phyloP scores from a whole-genome alignment of 2,113 vertebrate species.

The Mus musculus region DNA sequence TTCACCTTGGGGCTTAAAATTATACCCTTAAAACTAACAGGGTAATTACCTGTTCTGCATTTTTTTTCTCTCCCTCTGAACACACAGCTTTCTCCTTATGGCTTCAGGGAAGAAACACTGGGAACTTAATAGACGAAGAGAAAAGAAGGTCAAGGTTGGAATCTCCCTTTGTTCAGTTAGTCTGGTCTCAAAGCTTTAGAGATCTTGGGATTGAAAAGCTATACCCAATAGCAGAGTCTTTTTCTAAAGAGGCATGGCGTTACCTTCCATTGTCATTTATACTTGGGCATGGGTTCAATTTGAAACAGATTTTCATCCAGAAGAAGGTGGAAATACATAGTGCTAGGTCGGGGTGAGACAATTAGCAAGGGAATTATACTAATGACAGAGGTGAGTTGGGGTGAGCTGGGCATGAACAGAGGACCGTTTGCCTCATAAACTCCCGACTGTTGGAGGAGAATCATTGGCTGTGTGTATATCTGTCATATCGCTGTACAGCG shows the following conservation, averaged over 20 bases:
- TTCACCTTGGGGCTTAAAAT: constrained; percentile 63
- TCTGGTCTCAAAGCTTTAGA: not conserved
- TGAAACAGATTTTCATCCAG: not conserved
- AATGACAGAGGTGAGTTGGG: not conserved
- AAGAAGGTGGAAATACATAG: not conserved
- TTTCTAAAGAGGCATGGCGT: not conserved
- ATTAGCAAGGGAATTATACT: not conserved
- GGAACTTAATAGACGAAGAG: not conserved
- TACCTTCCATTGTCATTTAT: not conserved
- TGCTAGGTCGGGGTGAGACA: not conserved
- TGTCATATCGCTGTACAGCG: not conserved
- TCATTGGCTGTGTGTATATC: not conserved
- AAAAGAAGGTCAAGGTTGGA: not conserved
- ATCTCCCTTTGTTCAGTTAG: not conserved
- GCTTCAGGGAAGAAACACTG: constrained; percentile 58
- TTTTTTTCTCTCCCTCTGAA: constrained; percentile 58
- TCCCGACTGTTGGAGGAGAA: constrained; percentile 5
- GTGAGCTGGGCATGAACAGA: not conserved
- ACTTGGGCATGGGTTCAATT: not conserved
- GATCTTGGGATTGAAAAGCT: not conserved
- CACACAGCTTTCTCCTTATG: constrained; percentile 57
- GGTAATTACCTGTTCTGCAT: constrained; percentile 69
- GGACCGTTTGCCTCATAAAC: not conserved
- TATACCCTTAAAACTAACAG: constrained; percentile 76
- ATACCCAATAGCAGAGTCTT: not conserved